phyloP scores from a whole-genome alignment of 2,888 invertebrate genomes.

The Tiliacea aurago region DNA sequence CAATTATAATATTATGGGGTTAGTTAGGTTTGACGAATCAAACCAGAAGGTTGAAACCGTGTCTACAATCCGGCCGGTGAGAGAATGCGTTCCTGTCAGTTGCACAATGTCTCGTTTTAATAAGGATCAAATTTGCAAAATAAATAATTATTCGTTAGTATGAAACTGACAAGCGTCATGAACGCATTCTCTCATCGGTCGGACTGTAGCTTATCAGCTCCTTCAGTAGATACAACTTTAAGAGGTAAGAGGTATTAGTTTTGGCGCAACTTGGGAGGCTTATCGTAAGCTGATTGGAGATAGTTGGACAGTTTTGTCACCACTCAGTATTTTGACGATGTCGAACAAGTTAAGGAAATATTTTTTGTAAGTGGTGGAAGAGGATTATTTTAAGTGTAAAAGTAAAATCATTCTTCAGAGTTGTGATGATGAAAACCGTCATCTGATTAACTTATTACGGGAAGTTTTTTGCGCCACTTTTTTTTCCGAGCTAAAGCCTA shows the following conservation, averaged over 20 bases:
- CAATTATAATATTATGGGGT: too few relatives aligned
- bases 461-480: neutral
- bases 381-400: neutral
- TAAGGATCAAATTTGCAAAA: too few relatives aligned
- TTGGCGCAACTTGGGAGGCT: constrained; percentile 21
- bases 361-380: neutral
- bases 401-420: neutral
- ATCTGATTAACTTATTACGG: neutral
- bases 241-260: constrained; percentile 26
- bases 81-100: too few relatives aligned
- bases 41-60: neutral
- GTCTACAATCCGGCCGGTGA: too few relatives aligned
- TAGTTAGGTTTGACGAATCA: neutral
- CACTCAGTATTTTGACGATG: constrained; percentile 6
- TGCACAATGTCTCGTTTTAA: too few relatives aligned
- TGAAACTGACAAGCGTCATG: too few relatives aligned
- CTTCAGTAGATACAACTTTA: constrained; percentile 20
- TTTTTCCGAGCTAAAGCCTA: neutral
- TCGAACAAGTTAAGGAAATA: neutral
- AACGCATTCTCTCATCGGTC: too few relatives aligned
- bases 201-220: constrained; percentile 9
- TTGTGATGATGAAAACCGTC: neutral
- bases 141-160: too few relatives aligned
- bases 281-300: constrained; percentile 44
- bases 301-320: constrained; percentile 35